Evolutionary conservation across 2,888 invertebrate genomes (phyloP).

Genomic region (Elaeidobius kamerunicus): DNA sequence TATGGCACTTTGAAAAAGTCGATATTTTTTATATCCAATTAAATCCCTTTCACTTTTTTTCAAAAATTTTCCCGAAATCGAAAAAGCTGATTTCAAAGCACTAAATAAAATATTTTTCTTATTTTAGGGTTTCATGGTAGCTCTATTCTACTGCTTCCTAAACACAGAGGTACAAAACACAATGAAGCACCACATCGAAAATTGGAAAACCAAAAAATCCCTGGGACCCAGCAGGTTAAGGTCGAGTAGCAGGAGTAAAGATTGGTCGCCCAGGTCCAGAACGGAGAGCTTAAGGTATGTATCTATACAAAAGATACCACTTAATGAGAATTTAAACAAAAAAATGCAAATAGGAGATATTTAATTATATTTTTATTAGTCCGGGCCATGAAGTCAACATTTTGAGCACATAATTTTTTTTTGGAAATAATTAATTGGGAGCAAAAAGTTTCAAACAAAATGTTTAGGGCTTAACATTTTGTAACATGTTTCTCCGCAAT

Average conservation of each 20-base stretch:
- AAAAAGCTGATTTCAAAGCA: neutral
- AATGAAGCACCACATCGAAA: conserved; percentile 74
- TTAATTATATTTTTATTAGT: too few relatives aligned
- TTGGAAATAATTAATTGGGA: too few relatives aligned
- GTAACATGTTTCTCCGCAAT: too few relatives aligned
- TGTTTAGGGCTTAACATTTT: too few relatives aligned
- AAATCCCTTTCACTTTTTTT: neutral
- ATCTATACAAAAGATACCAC: conserved; percentile 14
- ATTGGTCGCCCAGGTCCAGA: conserved; percentile 78
- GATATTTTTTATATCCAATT: too few relatives aligned
- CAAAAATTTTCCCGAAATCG: conserved; percentile 2
- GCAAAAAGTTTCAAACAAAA: too few relatives aligned
- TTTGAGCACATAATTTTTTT: too few relatives aligned
- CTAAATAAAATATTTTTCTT: conserved; percentile 13
- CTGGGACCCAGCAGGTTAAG: conserved; percentile 60
- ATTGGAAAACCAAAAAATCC: conserved; percentile 70
- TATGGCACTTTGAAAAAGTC: too few relatives aligned
- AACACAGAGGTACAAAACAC: conserved; percentile 90
- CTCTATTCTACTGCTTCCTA: conserved; percentile 88
- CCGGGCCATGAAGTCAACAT: too few relatives aligned
- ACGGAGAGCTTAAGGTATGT: conserved; percentile 79
- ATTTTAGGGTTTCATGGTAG: conserved; percentile 82
- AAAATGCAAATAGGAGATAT: neutral
- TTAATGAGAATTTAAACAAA: neutral
- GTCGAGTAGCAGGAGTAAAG: conserved; percentile 73